These are phyloP conservation scores for Melanophora roralis DNA, from an alignment of 2,888 invertebrate species.

Conservation along the genomic window DNA sequence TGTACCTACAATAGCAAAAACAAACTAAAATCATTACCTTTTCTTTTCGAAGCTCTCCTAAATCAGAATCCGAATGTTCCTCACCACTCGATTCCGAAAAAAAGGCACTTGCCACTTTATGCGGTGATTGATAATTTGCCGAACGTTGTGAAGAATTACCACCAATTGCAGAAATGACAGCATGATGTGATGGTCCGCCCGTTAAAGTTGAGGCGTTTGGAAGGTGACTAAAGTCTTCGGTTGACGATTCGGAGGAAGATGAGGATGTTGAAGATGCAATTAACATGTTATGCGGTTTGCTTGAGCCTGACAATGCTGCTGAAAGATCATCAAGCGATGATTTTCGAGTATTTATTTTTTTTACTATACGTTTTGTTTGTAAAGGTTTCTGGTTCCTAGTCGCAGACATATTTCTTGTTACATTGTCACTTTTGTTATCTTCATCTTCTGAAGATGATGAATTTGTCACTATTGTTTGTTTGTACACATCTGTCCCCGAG, in stretches of 20 bases:
- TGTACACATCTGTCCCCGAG: conserved; percentile 45
- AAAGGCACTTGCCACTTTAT: conserved; percentile 63
- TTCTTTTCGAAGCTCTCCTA: conserved; percentile 46
- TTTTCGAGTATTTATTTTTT: conserved; percentile 67
- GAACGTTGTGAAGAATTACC: conserved; percentile 61
- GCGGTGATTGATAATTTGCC: conserved; percentile 66
- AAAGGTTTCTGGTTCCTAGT: conserved; percentile 28
- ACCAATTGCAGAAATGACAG: conserved; percentile 11
- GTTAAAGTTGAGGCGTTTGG: conserved; percentile 49
- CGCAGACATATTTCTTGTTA: conserved; percentile 24
- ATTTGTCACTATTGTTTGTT: conserved; percentile 11
- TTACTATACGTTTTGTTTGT: conserved; percentile 65
- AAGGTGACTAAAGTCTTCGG: conserved; percentile 61
- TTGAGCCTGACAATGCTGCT: conserved; percentile 37
- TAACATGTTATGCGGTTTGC: conserved; percentile 40
- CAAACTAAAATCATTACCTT: conserved; percentile 49
- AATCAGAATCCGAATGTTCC: conserved; percentile 62
- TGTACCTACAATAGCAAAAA: no score
- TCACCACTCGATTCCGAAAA: conserved; percentile 66
- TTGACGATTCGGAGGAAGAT: conserved; percentile 65
- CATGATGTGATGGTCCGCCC: conserved; percentile 38
- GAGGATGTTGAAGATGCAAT: conserved; percentile 66
- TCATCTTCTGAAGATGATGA: conserved; percentile 60
- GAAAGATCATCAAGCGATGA: conserved; percentile 62
- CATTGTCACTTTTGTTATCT: conserved; percentile 1